Evolutionary conservation across 2,797 vertebrate species (phyloP).

Genomic region (Pogoniulus pusillus): DNA sequence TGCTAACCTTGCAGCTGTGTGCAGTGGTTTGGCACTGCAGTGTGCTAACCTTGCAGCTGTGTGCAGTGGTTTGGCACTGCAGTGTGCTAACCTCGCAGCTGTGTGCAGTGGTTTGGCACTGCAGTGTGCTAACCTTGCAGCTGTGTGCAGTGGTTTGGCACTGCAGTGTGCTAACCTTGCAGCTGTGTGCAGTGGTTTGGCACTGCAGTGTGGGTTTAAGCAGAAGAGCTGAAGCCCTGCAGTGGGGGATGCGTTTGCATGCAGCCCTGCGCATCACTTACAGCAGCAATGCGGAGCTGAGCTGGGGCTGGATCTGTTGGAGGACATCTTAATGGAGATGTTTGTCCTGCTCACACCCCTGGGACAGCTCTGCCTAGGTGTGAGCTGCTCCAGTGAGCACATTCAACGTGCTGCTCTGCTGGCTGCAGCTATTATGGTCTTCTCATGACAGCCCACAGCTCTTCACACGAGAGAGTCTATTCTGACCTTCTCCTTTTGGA

Average conservation of each 20-base stretch:
- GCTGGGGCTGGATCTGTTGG: background rate
- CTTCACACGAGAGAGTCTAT: background rate
- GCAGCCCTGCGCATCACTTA: background rate
- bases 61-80: no score
- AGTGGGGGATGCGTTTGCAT: rapidly evolving
- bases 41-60: no score
- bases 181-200: no score
- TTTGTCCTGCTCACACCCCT: background rate
- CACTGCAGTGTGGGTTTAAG: background rate
- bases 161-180: no score
- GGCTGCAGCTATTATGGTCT: background rate
- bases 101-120: no score
- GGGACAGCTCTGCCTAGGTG: background rate
- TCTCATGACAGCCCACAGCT: background rate
- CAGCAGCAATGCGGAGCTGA: background rate
- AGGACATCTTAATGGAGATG: rapidly evolving
- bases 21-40: no score
- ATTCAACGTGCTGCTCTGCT: background rate
- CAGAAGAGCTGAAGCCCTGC: background rate
- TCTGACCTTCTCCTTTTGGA: constrained; percentile 64
- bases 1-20: no score
- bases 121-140: no score
- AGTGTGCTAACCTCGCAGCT: no score
- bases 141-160: no score
- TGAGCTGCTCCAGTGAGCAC: background rate